These are phyloP conservation scores for Myrmecobius fasciatus DNA, from an alignment of 2,113 vertebrate species.

Conservation along the genomic window DNA sequence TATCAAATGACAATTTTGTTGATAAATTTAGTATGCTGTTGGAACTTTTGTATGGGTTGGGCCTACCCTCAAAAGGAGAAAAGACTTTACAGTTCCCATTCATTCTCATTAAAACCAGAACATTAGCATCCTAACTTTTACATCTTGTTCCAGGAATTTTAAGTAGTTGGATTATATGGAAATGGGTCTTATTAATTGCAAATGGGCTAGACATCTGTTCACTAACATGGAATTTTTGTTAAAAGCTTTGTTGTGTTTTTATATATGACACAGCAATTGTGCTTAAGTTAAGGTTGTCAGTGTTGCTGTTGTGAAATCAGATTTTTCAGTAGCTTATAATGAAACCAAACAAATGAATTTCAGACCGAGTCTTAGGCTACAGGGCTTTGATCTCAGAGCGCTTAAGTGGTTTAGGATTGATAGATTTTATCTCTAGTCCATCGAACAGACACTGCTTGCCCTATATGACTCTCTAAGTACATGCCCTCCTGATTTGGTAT, in stretches of 20 bases:
- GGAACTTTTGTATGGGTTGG: conserved; percentile 62
- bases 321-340: conserved; percentile 53
- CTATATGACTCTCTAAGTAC: neutral
- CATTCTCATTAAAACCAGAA: conserved; percentile 79
- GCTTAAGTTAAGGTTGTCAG: conserved; percentile 67
- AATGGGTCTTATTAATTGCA: conserved; percentile 84
- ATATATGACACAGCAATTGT: conserved; percentile 63
- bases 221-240: conserved; percentile 66
- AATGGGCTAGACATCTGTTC: conserved; percentile 83
- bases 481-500: neutral
- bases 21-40: conserved; percentile 66
- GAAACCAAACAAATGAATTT: conserved; percentile 52
- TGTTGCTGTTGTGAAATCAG: conserved; percentile 43
- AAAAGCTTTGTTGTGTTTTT: conserved; percentile 76
- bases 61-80: conserved; percentile 69
- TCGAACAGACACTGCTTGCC: neutral
- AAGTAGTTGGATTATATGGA: conserved; percentile 80
- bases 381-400: conserved; percentile 38
- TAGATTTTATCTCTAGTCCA: neutral
- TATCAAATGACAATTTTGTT: conserved; percentile 65
- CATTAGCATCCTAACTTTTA: conserved; percentile 82
- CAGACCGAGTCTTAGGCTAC: conserved; percentile 35
- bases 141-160: conserved; percentile 81
- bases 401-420: conserved; percentile 30
- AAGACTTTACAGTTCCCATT: conserved; percentile 74